These are phyloP conservation scores for Thereva unica DNA, from an alignment of 2,888 invertebrate species.

Conservation along the genomic window DNA sequence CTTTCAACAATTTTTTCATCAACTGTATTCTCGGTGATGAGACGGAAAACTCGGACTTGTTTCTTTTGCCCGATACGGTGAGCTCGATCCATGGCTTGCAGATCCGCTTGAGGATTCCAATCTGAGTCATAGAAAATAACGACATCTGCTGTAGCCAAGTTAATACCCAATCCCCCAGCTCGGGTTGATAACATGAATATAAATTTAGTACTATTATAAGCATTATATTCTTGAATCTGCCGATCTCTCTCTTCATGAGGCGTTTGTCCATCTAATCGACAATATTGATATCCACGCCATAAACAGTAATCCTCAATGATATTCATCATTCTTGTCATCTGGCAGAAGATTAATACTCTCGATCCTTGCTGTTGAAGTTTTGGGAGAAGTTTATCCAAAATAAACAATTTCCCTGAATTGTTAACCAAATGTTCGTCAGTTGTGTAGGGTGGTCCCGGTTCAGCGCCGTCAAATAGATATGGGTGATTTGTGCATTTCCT, in stretches of 20 bases:
- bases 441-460: constrained; percentile 97
- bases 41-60: constrained; percentile 88
- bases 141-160: constrained; percentile 95
- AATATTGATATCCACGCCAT: constrained; percentile 84
- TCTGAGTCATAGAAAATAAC: constrained; percentile 98
- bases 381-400: constrained; percentile 92
- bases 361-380: constrained; percentile 89
- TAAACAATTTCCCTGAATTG: constrained; percentile 95
- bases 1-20: constrained; percentile 99
- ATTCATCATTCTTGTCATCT: constrained; percentile 96
- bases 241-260: constrained; percentile 95
- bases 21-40: constrained; percentile 98
- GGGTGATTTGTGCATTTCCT: constrained; percentile 99
- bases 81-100: constrained; percentile 97
- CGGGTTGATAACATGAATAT: constrained; percentile 98
- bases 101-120: constrained; percentile 99
- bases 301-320: constrained; percentile 95
- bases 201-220: constrained; percentile 88
- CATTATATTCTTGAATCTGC: constrained; percentile 95
- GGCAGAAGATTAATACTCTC: constrained; percentile 91
- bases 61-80: constrained; percentile 98
- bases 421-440: constrained; percentile 94
- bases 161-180: constrained; percentile 97
- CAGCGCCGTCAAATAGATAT: constrained; percentile 98
- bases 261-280: constrained; percentile 93